Evolutionary conservation across 2,797 vertebrate species (phyloP).

Genomic region (Eulemur rubriventer): DNA sequence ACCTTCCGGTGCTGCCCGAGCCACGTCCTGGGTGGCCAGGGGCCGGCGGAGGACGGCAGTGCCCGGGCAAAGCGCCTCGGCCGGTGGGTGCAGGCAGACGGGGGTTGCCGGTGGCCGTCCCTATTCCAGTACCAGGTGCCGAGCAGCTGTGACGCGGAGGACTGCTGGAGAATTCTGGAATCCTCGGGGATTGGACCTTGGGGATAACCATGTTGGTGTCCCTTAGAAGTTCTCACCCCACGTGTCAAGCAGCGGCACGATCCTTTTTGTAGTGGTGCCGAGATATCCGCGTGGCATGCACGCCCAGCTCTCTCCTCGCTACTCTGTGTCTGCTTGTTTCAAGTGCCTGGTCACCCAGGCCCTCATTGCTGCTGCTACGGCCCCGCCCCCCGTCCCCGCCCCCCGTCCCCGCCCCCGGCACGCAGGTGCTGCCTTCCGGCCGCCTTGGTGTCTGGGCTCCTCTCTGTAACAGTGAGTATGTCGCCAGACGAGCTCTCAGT

Average conservation of each 20-base stretch:
- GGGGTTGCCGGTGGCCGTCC: too few relatives aligned
- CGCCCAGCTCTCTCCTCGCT: neutral
- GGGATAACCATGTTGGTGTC: neutral
- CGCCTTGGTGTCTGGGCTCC: neutral
- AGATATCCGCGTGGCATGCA: rapidly evolving
- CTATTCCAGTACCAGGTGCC: too few relatives aligned
- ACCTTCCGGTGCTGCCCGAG: neutral
- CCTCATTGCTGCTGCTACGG: rapidly evolving
- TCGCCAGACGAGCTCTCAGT: neutral
- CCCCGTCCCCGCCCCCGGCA: rapidly evolving
- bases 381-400: rapidly evolving
- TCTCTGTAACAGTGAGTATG: neutral
- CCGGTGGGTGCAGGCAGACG: neutral
- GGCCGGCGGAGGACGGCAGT: neutral
- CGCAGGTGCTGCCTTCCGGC: rapidly evolving
- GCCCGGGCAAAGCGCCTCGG: rapidly evolving
- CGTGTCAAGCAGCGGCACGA: too few relatives aligned
- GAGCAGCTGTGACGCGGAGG: neutral
- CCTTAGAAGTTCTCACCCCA: neutral
- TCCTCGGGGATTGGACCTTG: neutral
- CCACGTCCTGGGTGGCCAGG: too few relatives aligned
- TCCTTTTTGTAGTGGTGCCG: neutral
- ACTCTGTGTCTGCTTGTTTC: neutral
- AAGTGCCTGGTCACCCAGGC: rapidly evolving
- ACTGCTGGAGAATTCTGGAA: neutral